Evolutionary conservation across 2,888 invertebrate species (phyloP), one percentile per base, ranked within the genome.

Genomic region (Drosophila buzzatii): DNA sequence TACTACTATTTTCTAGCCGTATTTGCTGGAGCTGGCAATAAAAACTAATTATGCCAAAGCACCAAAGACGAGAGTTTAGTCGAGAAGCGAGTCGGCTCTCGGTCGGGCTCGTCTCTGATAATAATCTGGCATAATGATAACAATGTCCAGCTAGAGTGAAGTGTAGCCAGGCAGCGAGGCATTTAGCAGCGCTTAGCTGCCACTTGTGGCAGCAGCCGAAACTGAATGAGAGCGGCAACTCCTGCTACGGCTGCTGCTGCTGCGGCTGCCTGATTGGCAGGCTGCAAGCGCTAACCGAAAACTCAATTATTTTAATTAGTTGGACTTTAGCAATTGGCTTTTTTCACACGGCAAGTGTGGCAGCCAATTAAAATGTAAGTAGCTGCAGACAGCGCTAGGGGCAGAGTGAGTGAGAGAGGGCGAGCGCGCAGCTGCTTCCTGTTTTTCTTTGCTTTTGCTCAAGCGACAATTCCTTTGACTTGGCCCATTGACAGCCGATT

Each of bases 61-160:
- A 33, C 42, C 66, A 35, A 33, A 44, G 57, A n/a, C 51, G 18
- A 27, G 49, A 23, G 44, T 27, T 27, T n/a, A 63, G 7, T 31
- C 14, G 27, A 41, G 47, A 10, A 1, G 14, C 44, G 44, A 10
- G 44, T 2, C 7, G 7, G 7, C 10, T 5, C 12, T 4, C 35
- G 4, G 31, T n/a, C 18, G 31, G 31, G 44, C 41, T 37, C 57
- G 66, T 56, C 82, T 64, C 77, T 76, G 85, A 85, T 85, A 87
- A 87, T 87, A 85, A 85, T 89, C 85, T 77, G 74, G 71, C 80
- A 82, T 87, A 82, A 80, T 87, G 90, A 89, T 89, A 81, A 84
- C 77, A 89, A 70, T 86, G 79, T 58, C 56, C 63, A 70, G 65
- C 51, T 14, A 31, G 4, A 27, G 27, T 27, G 27, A 65, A 66